Percentiles rank a stretch among this genome's conserved stretches.
These are phyloP conservation scores for Pluvianellus socialis DNA, from an alignment of 2,113 vertebrate species.

Conservation along the genomic window DNA sequence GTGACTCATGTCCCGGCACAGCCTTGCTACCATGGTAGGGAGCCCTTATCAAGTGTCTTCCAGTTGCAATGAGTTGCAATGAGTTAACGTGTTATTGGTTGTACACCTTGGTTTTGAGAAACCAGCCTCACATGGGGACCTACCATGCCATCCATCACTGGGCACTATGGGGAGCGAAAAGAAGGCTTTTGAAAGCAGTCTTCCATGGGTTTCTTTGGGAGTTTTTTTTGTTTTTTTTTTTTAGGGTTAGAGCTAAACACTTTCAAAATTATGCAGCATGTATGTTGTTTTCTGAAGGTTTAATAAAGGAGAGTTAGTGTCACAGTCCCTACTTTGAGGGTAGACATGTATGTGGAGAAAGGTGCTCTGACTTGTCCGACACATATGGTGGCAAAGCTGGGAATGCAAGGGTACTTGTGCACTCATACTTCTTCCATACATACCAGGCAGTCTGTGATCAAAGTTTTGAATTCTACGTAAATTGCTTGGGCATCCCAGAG, in stretches of 20 bases:
- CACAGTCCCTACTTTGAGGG: rapidly evolving
- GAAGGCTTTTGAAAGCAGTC: not conserved
- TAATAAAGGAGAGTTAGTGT: not conserved
- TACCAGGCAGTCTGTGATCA: not conserved
- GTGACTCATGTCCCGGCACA: not conserved
- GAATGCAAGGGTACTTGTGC: not conserved
- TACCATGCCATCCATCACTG: not conserved
- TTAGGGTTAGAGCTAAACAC: not conserved
- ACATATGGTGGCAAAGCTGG: not conserved
- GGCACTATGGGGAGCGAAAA: not conserved
- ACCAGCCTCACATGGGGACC: not conserved
- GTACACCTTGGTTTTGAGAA: not conserved
- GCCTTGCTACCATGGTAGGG: not conserved
- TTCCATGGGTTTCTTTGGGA: not conserved
- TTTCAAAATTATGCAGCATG: not conserved
- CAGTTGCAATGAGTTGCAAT: not conserved
- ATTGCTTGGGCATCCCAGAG: not conserved
- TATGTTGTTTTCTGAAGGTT: not conserved
- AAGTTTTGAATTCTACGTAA: not conserved
- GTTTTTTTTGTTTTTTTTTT: not conserved
- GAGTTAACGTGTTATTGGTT: not conserved
- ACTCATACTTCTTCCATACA: not conserved
- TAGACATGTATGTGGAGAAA: not conserved
- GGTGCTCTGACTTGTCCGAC: not conserved
- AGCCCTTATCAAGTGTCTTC: not conserved